Conservation (phyloP, 37 sponge, comb jelly and placozoan species). For the Cladorhizidae sp. region DNA sequence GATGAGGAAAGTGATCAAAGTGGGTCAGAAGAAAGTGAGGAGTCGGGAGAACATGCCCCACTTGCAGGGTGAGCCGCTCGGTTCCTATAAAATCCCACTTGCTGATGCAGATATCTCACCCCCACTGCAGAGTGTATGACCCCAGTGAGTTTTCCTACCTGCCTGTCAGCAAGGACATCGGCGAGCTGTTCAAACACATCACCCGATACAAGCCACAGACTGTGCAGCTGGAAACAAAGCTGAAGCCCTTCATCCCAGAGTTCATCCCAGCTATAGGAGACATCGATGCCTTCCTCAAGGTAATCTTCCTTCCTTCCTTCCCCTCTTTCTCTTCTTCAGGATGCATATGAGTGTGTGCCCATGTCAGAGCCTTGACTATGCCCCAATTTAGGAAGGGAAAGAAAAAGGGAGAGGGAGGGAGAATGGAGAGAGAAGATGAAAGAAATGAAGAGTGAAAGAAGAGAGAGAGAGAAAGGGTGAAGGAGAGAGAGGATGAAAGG, state of each 20-base stretch:
- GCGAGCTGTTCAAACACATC: slow-evolving; percentile 95
- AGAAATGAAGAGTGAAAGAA: no score
- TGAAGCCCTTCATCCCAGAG: slow-evolving; percentile 96
- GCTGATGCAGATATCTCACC: no score
- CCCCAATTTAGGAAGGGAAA: no score
- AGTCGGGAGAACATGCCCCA: slow-evolving; percentile 18
- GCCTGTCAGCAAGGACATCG: slow-evolving; percentile 78
- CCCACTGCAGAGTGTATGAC: slow-evolving; percentile 81
- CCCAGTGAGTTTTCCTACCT: slow-evolving; percentile 93
- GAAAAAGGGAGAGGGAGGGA: no score
- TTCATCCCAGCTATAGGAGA: slow-evolving; percentile 98
- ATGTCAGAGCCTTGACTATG: no score
- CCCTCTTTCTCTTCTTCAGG: not conserved
- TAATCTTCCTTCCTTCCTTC: not conserved
- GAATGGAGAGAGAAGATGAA: no score
- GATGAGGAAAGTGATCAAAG: slow-evolving; percentile 35
- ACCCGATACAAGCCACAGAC: slow-evolving; percentile 79
- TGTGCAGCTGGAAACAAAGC: slow-evolving; percentile 83
- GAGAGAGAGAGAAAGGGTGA: no score
- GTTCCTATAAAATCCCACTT: no score
- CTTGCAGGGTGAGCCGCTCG: slow-evolving; percentile 20
- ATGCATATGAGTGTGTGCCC: no score
- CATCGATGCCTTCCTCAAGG: slow-evolving; percentile 98
- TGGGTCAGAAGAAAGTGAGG: slow-evolving; percentile 56
- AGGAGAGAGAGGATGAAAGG: no score